Conservation (phyloP, 2,888 invertebrate species). For the Allolobophora icterica region DNA sequence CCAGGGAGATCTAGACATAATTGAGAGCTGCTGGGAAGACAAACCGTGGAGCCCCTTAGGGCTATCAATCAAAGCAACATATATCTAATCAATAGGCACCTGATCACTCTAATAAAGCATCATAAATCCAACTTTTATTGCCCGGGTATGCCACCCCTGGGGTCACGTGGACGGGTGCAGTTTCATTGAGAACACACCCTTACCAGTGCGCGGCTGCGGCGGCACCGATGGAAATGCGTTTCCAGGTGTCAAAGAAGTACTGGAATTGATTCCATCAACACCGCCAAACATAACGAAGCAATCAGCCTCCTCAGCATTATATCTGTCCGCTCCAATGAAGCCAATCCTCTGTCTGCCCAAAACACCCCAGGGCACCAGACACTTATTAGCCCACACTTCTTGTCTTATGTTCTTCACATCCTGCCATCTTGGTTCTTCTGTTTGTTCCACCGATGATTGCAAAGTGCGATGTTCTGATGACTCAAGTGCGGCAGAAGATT, state of each 20-base stretch:
- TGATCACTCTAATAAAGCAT: not conserved
- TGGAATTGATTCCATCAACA: not conserved
- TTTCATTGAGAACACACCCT: slow-evolving; percentile 6
- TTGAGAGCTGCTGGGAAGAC: not conserved
- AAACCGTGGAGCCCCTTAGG: not conserved
- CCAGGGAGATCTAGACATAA: too few relatives aligned
- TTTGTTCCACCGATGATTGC: slow-evolving; percentile 80
- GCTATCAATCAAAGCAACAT: not conserved
- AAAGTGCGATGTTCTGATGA: slow-evolving; percentile 82
- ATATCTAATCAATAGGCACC: not conserved
- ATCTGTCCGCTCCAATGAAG: not conserved
- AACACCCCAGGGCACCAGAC: not conserved
- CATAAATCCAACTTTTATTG: not conserved
- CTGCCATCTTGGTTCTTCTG: slow-evolving; percentile 74
- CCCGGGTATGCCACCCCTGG: not conserved
- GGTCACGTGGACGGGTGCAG: not conserved
- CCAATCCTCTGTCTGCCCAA: not conserved
- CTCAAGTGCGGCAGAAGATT: slow-evolving; percentile 75
- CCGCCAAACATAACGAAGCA: not conserved
- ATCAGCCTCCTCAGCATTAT: not conserved
- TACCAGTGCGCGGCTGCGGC: not conserved
- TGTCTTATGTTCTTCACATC: too few relatives aligned
- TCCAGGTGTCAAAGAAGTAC: not conserved
- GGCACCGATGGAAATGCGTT: too few relatives aligned
- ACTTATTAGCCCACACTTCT: too few relatives aligned